These are phyloP conservation scores for Plebejus argus DNA, from an alignment of 2,888 invertebrate genomes.

Conservation along the genomic window DNA sequence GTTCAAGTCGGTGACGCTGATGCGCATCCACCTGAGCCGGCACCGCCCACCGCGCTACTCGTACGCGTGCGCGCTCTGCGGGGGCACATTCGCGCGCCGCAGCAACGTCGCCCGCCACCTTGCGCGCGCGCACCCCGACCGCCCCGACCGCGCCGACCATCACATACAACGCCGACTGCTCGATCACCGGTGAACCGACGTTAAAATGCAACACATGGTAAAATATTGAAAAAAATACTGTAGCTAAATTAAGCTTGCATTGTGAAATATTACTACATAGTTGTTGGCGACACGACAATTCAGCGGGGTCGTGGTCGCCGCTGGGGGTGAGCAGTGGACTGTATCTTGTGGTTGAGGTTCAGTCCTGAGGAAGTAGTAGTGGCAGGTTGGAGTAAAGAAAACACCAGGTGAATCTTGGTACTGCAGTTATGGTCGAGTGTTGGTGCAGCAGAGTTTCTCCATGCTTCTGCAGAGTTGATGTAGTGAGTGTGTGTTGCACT, in stretches of 20 bases:
- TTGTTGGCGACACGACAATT: too few relatives aligned
- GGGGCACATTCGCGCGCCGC: constrained; percentile 60
- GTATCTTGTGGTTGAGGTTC: too few relatives aligned
- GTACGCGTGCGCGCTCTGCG: constrained; percentile 56
- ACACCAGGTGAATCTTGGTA: too few relatives aligned
- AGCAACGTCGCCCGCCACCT: constrained; percentile 65
- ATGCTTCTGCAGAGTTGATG: too few relatives aligned
- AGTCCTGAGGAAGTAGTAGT: too few relatives aligned
- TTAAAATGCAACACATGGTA: not conserved
- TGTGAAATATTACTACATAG: not conserved
- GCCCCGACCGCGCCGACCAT: constrained; percentile 50
- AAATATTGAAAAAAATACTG: not conserved
- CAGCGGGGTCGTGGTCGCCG: too few relatives aligned
- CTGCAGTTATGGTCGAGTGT: too few relatives aligned
- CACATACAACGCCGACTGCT: constrained; percentile 50
- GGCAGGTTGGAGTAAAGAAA: too few relatives aligned
- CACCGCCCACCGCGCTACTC: constrained; percentile 60
- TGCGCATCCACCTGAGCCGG: constrained; percentile 63
- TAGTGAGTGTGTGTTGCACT: too few relatives aligned
- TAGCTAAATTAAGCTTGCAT: not conserved
- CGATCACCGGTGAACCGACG: not conserved
- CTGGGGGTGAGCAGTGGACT: too few relatives aligned
- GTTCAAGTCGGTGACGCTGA: constrained; percentile 65
- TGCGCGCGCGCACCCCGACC: constrained; percentile 56
- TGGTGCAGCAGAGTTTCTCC: too few relatives aligned